phyloP scores from a whole-genome alignment of 1,140 invertebrate species.

The Tribolium madens region DNA sequence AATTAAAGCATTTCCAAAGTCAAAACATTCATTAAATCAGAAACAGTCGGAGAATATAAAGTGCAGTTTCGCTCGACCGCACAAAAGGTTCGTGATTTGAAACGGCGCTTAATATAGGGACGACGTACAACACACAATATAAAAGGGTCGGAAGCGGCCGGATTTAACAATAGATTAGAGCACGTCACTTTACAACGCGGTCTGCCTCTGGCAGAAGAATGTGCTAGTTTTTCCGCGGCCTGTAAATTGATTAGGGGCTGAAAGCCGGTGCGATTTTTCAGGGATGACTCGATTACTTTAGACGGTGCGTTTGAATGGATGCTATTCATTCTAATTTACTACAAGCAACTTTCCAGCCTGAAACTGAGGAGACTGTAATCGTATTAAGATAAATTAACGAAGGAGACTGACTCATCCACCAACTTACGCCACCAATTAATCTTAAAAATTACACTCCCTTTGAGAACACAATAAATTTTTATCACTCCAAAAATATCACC shows the following conservation, averaged over 20 bases:
- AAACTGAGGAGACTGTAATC: conserved; percentile 49
- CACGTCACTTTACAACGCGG: conserved; percentile 43
- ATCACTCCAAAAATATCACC: too few relatives aligned
- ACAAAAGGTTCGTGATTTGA: conserved; percentile 46
- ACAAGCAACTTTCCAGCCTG: conserved; percentile 47
- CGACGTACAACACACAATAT: conserved; percentile 43
- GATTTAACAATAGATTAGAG: conserved; percentile 49
- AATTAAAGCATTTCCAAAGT: conserved; percentile 30
- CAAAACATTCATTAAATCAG: conserved; percentile 44
- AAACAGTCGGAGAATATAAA: conserved; percentile 47
- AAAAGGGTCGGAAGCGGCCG: conserved; percentile 40
- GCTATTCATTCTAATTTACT: conserved; percentile 55
- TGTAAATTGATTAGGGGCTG: conserved; percentile 53
- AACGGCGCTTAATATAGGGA: conserved; percentile 45
- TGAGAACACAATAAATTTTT: too few relatives aligned
- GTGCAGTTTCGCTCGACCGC: conserved; percentile 46
- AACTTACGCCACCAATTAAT: conserved; percentile 21
- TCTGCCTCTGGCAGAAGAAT: conserved; percentile 46
- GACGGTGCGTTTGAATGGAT: conserved; percentile 40
- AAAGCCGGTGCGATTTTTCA: conserved; percentile 53
- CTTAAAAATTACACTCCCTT: not conserved
- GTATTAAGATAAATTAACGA: conserved; percentile 53
- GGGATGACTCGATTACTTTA: conserved; percentile 53
- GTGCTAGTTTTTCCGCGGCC: conserved; percentile 43
- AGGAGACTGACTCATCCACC: conserved; percentile 7